Evolutionary conservation across 2,888 invertebrate genomes (phyloP), one percentile per base, ranked within the genome.

Genomic region (Isotomurus palustris): DNA sequence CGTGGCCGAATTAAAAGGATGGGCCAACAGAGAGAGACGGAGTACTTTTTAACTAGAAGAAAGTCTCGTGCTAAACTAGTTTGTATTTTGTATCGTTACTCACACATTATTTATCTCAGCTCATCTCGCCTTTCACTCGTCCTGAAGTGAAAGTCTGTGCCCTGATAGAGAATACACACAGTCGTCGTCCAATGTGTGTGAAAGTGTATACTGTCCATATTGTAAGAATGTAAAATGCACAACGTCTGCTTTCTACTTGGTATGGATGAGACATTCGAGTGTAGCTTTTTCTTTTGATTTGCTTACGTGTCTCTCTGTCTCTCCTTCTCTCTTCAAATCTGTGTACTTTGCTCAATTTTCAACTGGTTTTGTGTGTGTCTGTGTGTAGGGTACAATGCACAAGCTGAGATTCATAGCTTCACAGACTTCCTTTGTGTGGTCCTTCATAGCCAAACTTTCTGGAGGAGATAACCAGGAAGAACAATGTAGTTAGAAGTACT

Each of bases 221-320:
- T n/a, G n/a, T n/a, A n/a, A n/a, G n/a, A n/a, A n/a, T n/a, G n/a
- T n/a, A n/a, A n/a, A 17, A 19, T 14, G n/a, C 4, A 38, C 32
- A 10, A 10, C 14, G 17, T 38, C 5, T 19, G 5, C 5, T 4
- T 38, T 19, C 38, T 38, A 27, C 25, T 44, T 47, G 10, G 47
- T 47, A 47, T 47, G 47, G 28, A 27, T 47, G 47, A 27, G n/a
- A 27, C 28, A 28, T n/a, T 14, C 25, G 3, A 12, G 14, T n/a
- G 28, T 3, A 47, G 47, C 47, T 47, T 47, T 47, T 27, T 47
- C 47, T 47, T 47, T 47, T 47, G 47, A 47, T 47, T 47, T 47
- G 47, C 47, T 47, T 47, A 47, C 47, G 47, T 47, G 47, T 47
- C 47, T 40, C 40, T 40, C 17, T 10, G 17, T 47, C 47, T 47